A percentile compares a stretch with the other conserved stretches of the same genome.
Conservation (phyloP, 2,888 invertebrate species). For the Mamestra brassicae region DNA sequence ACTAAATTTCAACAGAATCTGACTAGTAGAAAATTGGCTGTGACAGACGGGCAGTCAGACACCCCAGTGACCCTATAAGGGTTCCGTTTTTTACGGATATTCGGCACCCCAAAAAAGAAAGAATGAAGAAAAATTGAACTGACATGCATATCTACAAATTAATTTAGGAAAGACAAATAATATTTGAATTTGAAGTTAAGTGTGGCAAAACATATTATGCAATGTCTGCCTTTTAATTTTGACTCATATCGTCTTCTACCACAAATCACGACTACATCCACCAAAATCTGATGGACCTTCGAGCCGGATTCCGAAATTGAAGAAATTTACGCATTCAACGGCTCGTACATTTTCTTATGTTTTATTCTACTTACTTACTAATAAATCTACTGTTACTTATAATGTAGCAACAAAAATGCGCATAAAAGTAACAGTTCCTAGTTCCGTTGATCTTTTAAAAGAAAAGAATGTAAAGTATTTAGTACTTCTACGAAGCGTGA, state of each 20-base stretch:
- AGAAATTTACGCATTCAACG: background rate
- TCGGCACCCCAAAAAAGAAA: too few relatives aligned
- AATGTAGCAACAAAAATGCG: constrained; percentile 17
- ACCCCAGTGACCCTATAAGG: too few relatives aligned
- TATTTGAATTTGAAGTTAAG: too few relatives aligned
- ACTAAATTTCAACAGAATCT: too few relatives aligned
- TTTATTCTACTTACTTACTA: background rate
- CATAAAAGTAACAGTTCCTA: constrained; percentile 36
- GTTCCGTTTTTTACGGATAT: too few relatives aligned
- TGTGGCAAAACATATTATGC: background rate
- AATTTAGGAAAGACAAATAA: too few relatives aligned
- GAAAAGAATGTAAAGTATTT: constrained; percentile 60
- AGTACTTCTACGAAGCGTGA: constrained; percentile 60
- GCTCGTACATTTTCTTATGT: background rate
- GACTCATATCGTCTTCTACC: background rate
- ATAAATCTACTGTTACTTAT: constrained; percentile 5
- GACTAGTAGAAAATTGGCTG: too few relatives aligned
- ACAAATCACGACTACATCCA: background rate
- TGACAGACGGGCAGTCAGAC: too few relatives aligned
- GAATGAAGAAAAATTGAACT: too few relatives aligned
- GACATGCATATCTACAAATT: too few relatives aligned
- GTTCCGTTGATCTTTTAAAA: constrained; percentile 49
- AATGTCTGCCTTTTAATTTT: background rate
- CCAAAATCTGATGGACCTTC: background rate
- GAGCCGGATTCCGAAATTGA: background rate